These are phyloP conservation scores for Bombus cullumanus DNA, from an alignment of 1,140 invertebrate species.

Conservation along the genomic window DNA sequence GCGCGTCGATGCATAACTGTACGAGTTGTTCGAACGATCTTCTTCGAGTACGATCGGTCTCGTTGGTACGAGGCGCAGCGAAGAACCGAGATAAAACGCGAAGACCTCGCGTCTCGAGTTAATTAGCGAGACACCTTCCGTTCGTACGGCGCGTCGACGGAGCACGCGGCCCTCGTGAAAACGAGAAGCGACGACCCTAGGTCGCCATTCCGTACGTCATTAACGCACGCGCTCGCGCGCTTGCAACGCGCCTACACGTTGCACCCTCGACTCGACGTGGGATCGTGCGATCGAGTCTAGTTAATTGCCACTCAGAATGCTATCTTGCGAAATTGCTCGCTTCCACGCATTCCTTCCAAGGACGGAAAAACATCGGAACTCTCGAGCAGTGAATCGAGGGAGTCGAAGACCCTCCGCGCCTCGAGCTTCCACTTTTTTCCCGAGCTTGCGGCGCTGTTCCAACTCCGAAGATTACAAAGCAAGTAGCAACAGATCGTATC, in stretches of 20 bases:
- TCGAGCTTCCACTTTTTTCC: background rate
- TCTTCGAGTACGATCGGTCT: background rate
- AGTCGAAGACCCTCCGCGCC: background rate
- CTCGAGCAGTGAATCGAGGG: background rate
- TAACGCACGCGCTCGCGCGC: conserved; percentile 19
- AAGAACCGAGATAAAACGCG: background rate
- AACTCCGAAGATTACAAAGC: background rate
- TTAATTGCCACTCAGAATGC: conserved; percentile 31
- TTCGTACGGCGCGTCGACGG: background rate
- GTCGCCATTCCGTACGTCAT: conserved; percentile 8
- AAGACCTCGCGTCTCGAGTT: background rate
- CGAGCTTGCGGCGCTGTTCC: background rate
- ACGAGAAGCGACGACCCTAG: background rate
- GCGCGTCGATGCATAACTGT: background rate
- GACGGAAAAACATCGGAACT: conserved; percentile 2
- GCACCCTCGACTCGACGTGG: background rate
- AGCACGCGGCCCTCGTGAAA: background rate
- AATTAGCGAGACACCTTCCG: conserved; percentile 15
- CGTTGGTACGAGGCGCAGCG: background rate
- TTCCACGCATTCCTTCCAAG: conserved; percentile 32
- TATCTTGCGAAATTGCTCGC: conserved; percentile 11
- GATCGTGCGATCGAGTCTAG: conserved; percentile 12
- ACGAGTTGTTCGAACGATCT: background rate
- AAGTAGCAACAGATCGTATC: conserved; percentile 1
- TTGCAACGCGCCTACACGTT: background rate